phyloP scores from a whole-genome alignment of 1,140 invertebrate genomes.

The Drosophila ironensis region DNA sequence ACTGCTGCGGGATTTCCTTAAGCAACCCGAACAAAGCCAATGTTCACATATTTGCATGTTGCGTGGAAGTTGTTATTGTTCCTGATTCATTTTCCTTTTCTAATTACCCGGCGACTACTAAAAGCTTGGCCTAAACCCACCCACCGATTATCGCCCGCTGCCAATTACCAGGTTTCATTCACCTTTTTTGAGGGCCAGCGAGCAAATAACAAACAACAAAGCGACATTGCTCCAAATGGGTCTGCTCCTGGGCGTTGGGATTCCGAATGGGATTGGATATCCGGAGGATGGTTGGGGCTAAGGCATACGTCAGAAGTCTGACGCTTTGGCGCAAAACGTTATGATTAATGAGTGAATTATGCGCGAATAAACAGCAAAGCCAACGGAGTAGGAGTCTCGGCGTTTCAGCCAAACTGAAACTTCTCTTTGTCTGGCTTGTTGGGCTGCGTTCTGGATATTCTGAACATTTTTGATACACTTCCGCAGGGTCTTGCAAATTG shows the following conservation, averaged over 20 bases:
- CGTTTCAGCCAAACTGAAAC: slow-evolving; percentile 35
- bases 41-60: slow-evolving; percentile 26
- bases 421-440: slow-evolving; percentile 69
- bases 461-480: slow-evolving; percentile 24
- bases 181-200: slow-evolving; percentile 32
- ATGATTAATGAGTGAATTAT: slow-evolving; percentile 80
- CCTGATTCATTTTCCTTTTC: slow-evolving; percentile 1
- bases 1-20: slow-evolving; percentile 1
- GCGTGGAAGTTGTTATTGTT: neutral
- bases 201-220: slow-evolving; percentile 42
- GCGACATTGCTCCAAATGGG: slow-evolving; percentile 39
- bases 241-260: slow-evolving; percentile 4
- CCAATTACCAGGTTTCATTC: slow-evolving; percentile 59
- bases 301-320: slow-evolving; percentile 64
- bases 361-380: slow-evolving; percentile 77
- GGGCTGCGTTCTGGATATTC: slow-evolving; percentile 31
- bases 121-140: slow-evolving; percentile 1
- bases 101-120: slow-evolving; percentile 40
- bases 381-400: slow-evolving; percentile 41
- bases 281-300: slow-evolving; percentile 5
- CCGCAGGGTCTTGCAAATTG: neutral
- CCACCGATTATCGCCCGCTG: slow-evolving; percentile 31
- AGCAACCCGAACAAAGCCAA: neutral
- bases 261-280: slow-evolving; percentile 12
- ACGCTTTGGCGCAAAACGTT: slow-evolving; percentile 71